Conservation (phyloP, 2,888 invertebrate species). For the Beris morrisii region DNA sequence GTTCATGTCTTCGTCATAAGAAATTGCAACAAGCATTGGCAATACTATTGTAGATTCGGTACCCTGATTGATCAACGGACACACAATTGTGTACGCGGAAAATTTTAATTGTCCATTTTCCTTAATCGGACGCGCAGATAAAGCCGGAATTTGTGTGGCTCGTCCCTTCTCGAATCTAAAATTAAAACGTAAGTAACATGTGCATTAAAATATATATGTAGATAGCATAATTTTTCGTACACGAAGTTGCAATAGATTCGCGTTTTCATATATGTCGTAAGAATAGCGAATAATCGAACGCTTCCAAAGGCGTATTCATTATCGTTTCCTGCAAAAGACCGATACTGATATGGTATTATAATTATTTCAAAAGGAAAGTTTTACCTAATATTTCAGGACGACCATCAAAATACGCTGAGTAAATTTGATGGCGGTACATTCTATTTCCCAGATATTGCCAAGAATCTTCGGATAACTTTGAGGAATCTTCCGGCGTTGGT, state of each 20-base stretch:
- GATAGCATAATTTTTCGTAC: slow-evolving; percentile 36
- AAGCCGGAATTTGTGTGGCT: slow-evolving; percentile 46
- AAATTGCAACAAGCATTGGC: slow-evolving; percentile 50
- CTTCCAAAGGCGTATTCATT: slow-evolving; percentile 44
- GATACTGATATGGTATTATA: background rate
- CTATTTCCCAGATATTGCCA: slow-evolving; percentile 51
- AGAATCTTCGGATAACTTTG: no score
- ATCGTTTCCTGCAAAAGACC: slow-evolving; percentile 34
- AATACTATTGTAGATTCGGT: slow-evolving; percentile 41
- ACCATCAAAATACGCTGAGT: slow-evolving; percentile 55
- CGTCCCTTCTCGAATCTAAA: slow-evolving; percentile 47
- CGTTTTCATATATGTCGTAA: slow-evolving; percentile 45
- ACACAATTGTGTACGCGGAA: slow-evolving; percentile 54
- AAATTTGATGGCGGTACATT: slow-evolving; percentile 49
- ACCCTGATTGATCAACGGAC: slow-evolving; percentile 45
- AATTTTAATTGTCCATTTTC: slow-evolving; percentile 58
- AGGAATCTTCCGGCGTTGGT: no score
- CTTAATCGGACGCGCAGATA: slow-evolving; percentile 53
- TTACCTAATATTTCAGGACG: slow-evolving; percentile 50
- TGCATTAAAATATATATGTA: background rate
- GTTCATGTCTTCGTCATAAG: slow-evolving; percentile 49
- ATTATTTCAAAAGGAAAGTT: background rate
- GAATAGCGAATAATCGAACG: slow-evolving; percentile 48
- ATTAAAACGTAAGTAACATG: slow-evolving; percentile 10
- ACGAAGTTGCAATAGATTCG: slow-evolving; percentile 47